Base-by-base conservation (phyloP, 2,113 vertebrate species). In the Pagrus major region DNA sequence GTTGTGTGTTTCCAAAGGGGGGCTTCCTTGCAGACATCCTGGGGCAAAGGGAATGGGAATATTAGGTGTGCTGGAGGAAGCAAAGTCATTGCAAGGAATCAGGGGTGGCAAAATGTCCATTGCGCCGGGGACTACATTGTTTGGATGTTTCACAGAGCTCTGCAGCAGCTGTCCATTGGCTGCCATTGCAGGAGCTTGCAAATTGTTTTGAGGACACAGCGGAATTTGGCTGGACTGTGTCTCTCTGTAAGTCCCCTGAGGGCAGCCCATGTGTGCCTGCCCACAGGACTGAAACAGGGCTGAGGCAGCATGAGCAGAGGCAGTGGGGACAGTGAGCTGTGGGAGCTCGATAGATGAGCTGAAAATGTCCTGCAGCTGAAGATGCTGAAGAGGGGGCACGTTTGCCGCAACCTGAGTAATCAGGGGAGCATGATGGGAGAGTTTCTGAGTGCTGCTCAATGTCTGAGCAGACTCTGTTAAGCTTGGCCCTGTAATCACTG, bases 291-390 rank as follows among this genome's bases (percentile, higher is more conserved):
- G 84, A 41, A 86, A 84, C 1, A 47, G 15, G 4, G 74, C 51
- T 2, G 65, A 29, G 37, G 44, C 8, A 1, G 55, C 68, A 15
- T 23, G 33, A 20, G 31, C 49, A 0, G 86, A 79, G n/a, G 27
- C 27, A 9, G 29, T 29, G 0, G 87, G 85, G 27, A 89, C 35
- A 3, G 81, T 56, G 56, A 92, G 78, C 4, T 85, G 74, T 3
- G 90, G 87, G 6, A 91, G 82, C 59, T 92, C 89, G 2, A 91
- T 61, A 0, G 87, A 82, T 0, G 81, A 81, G 55, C 81, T 87
- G 86, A 92, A 93, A 21, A 94, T 86, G 51, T 93, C 87, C 4
- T 67, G 80, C 5, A 93, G 81, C 76, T 94, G 91, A 42, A 92
- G 90, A 66, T 91, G 88, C 23, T 90, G 86, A 0, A 85, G 70